Base-by-base conservation (phyloP, 2,797 vertebrate genomes). In the Anguilla obscura region DNA sequence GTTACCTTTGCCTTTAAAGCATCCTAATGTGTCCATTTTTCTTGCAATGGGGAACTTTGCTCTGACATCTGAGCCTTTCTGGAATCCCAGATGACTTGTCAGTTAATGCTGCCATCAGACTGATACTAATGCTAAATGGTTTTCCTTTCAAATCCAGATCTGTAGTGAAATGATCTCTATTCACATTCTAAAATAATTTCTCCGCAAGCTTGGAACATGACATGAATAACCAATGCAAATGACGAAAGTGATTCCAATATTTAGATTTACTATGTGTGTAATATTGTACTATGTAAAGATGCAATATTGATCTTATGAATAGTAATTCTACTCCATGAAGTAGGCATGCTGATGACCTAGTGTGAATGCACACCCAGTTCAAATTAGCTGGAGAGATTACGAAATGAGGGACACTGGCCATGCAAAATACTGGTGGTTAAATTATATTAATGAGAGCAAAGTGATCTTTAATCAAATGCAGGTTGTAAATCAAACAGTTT, bases 11-110 rank as follows among this genome's bases (percentile, higher is more conserved):
- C 45, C 36, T 45, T 66, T 21, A 50, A 86, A 45, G 48, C 6
- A 18, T 52, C 84, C 60, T 71, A 40, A 63, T 40, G 3, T 63
- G 54, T 86, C 56, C 56, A 86, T 86, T 86, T 86, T 50, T 86
- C 66, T 71, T 86, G 60, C 8, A 33, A 48, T 45, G 40, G 9
- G 63, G 60, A 48, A 40, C 7, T 24, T 10, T 86, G n/a, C 66
- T 50, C 66, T 86, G 66, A 71, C 60, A 66, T 66, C 30, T 69
- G 40, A 56, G 85, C 48, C n/a, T 24, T 54, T 50, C 50, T 76
- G 14, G n/a, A 63, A 24, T 71, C 86, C 69, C 86, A 76, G 66
- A 74, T 66, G 86, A 76, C 86, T 74, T 27, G 10, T 48, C 66
- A 50, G 30, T n/a, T 69, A 52, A 71, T 50, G 66, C 86, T 74